These are phyloP conservation scores for Ranitomeya imitator DNA, from an alignment of 2,113 vertebrate genomes.

Conservation along the genomic window DNA sequence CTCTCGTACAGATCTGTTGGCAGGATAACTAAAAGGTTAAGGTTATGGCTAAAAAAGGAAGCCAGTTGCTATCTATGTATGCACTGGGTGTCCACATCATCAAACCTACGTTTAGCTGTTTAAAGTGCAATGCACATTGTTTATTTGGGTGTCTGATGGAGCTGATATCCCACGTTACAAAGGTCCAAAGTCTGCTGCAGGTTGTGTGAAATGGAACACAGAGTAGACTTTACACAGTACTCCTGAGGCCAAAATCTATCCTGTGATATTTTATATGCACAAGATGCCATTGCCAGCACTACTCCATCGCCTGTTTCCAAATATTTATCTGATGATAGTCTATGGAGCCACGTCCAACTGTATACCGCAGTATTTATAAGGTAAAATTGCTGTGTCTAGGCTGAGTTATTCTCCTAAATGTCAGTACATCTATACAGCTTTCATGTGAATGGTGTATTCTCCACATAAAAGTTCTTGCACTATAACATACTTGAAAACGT, in stretches of 20 bases:
- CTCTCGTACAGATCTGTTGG: too few relatives aligned
- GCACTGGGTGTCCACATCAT: conserved; percentile 40
- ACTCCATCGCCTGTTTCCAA: neutral
- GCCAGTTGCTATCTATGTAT: conserved; percentile 25
- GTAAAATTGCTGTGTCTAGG: too few relatives aligned
- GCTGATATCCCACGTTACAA: conserved; percentile 19
- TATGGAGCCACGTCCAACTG: neutral
- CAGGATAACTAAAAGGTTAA: too few relatives aligned
- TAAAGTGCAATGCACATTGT: conserved; percentile 28
- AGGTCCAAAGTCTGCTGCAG: conserved; percentile 39
- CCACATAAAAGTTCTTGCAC: too few relatives aligned
- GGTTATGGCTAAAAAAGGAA: too few relatives aligned
- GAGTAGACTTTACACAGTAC: neutral
- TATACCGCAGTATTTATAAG: too few relatives aligned
- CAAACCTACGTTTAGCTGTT: conserved; percentile 34
- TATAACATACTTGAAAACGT: too few relatives aligned
- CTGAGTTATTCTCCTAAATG: too few relatives aligned
- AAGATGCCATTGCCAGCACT: neutral
- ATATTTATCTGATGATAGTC: neutral
- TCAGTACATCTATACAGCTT: too few relatives aligned
- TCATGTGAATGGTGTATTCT: too few relatives aligned
- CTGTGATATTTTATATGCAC: neutral
- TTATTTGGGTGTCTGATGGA: conserved; percentile 50
- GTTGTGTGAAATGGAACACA: conserved; percentile 37
- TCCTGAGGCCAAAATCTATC: neutral